Evolutionary conservation across 2,888 invertebrate genomes (phyloP), one percentile per base, ranked within the genome.

Genomic region (Matsumyia berberina): DNA sequence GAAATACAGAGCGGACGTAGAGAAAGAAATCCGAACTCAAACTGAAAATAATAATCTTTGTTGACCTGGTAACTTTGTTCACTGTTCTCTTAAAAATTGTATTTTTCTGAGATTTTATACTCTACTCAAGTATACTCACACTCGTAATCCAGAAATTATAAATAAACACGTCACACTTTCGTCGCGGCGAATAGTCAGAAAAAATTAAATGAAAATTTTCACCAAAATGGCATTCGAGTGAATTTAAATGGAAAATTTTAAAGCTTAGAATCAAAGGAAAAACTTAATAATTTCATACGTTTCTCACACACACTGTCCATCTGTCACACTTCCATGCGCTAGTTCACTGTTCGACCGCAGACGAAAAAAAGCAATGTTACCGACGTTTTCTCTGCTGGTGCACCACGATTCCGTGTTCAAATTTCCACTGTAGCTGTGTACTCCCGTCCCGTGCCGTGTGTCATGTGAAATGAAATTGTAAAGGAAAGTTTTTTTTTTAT

Each of bases 141-240:
- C 15, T 37, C n/a, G 24, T 33, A 8, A 15, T 12, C 44, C 8
- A 33, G 4, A 31, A 33, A 4, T 31, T 12, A 69, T 39, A 72
- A 58, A 58, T 49, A 66, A 57, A 66, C 57, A 76, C 66, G 57
- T 76, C 70, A 58, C 29, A 70, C 35, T 70, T 44, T 53, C 11
- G 49, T 29, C 35, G 24, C 37, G 31, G 17, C 44, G 62, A 73
- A 53, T 19, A 42, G 33, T 44, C 53, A 44, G 8, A 24, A 31
- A 12, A 44, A 15, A 29, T 15, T 8, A 8, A 9, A 12, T 15
- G 8, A 44, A 33, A 24, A 24, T 24, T 57, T 31, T 17, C 12
- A 39, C 6, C 31, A 39, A 39, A 37, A 37, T 33, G 24, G 35
- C 29, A 24, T 42, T 19, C n/a, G 9, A 9, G 4, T 46, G n/a